Evolutionary conservation across 1,140 invertebrate genomes (phyloP).

Genomic region (Dreissena polymorpha): DNA sequence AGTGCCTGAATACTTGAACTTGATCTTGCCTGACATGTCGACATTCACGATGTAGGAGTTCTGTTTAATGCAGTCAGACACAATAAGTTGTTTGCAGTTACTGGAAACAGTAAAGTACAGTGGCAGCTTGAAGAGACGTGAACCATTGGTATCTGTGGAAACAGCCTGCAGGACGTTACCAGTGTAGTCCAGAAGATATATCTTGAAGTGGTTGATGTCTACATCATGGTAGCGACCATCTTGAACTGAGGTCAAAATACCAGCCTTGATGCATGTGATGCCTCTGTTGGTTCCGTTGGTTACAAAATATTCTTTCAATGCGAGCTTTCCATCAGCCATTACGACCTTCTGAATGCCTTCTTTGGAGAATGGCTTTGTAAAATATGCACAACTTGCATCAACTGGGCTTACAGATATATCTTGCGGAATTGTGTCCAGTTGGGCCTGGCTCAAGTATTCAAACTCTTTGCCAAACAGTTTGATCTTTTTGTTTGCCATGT

Average conservation of each 20-base stretch:
- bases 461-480: conserved; percentile 51
- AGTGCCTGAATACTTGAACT: conserved; percentile 33
- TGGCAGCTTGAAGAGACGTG: conserved; percentile 46
- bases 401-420: conserved; percentile 50
- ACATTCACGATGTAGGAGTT: conserved; percentile 44
- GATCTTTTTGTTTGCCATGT: conserved; percentile 50
- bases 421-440: conserved; percentile 49
- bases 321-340: conserved; percentile 39
- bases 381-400: conserved; percentile 43
- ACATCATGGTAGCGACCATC: conserved; percentile 53
- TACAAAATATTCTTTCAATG: conserved; percentile 39
- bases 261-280: conserved; percentile 43
- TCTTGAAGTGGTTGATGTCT: conserved; percentile 52
- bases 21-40: conserved; percentile 41
- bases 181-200: conserved; percentile 43
- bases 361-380: conserved; percentile 50
- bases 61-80: conserved; percentile 48
- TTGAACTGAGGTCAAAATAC: conserved; percentile 50
- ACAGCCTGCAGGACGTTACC: conserved; percentile 41
- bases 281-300: conserved; percentile 52
- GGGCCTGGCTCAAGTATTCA: conserved; percentile 30
- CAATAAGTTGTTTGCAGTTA: conserved; percentile 45
- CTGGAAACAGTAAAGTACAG: conserved; percentile 45
- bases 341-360: conserved; percentile 49
- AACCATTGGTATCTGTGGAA: conserved; percentile 31